Conservation (phyloP, 2,888 invertebrate genomes). For the Clitarchus hookeri region DNA sequence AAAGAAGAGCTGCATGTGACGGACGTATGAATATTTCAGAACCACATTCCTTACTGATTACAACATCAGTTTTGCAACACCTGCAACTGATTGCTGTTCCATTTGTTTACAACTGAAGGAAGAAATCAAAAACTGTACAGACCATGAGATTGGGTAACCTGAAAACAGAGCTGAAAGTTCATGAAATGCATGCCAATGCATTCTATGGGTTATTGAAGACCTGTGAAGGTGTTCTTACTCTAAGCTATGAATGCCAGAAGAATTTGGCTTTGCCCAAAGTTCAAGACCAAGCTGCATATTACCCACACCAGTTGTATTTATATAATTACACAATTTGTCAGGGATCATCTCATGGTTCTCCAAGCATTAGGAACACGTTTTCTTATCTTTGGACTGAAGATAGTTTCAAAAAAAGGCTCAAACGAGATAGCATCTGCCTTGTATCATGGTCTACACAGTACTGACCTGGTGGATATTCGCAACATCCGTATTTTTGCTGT, state of each 20-base stretch:
- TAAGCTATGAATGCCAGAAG: slow-evolving; percentile 50
- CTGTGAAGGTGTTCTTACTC: too few relatives aligned
- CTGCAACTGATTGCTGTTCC: neutral
- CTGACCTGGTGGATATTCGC: too few relatives aligned
- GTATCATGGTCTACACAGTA: too few relatives aligned
- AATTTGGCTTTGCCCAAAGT: slow-evolving; percentile 48
- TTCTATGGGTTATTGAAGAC: neutral
- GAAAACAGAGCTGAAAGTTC: neutral
- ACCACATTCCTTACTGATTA: neutral
- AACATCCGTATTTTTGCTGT: too few relatives aligned
- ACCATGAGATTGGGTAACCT: neutral
- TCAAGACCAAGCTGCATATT: slow-evolving; percentile 50
- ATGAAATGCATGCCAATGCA: neutral
- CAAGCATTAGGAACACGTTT: slow-evolving; percentile 45
- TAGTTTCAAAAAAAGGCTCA: slow-evolving; percentile 45
- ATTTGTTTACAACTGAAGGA: neutral
- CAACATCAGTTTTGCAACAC: neutral
- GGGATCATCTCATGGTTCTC: slow-evolving; percentile 46
- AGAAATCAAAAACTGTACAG: neutral
- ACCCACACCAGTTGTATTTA: slow-evolving; percentile 48
- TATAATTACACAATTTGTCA: too few relatives aligned
- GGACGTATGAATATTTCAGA: neutral
- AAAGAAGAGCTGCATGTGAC: neutral
- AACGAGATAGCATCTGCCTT: too few relatives aligned
- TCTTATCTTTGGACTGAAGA: slow-evolving; percentile 49